phyloP scores from a whole-genome alignment of 2,113 vertebrate genomes.

The Abramis brama region DNA sequence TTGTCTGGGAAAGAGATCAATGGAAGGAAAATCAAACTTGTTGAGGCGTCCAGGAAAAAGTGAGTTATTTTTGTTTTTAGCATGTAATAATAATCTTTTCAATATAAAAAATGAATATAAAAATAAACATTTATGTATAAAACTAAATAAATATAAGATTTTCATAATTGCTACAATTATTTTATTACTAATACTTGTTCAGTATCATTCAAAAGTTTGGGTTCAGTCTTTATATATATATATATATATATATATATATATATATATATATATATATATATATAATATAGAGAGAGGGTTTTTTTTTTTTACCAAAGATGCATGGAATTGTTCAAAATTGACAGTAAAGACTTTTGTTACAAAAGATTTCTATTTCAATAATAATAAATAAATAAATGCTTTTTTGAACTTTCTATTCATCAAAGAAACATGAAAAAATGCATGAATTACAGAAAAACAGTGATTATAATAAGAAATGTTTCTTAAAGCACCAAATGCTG shows the following conservation, averaged over 20 bases:
- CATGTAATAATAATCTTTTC: background rate
- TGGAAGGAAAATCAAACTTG: constrained; percentile 96
- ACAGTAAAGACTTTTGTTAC: too few relatives aligned
- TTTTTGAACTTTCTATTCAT: too few relatives aligned
- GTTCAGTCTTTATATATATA: background rate
- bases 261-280: too few relatives aligned
- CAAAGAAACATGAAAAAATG: too few relatives aligned
- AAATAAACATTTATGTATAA: background rate
- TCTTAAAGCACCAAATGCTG: background rate
- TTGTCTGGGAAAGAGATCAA: constrained; percentile 97
- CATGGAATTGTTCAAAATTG: too few relatives aligned
- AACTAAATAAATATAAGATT: background rate
- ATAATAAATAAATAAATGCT: too few relatives aligned
- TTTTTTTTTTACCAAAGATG: too few relatives aligned
- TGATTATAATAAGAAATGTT: background rate
- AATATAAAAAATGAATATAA: background rate
- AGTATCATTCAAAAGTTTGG: background rate
- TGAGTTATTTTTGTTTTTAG: constrained; percentile 61
- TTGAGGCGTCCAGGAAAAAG: constrained; percentile 93
- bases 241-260: background rate
- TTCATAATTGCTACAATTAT: background rate
- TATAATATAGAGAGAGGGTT: too few relatives aligned
- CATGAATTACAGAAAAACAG: too few relatives aligned
- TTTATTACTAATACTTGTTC: background rate
- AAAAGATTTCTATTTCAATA: too few relatives aligned